These are phyloP conservation scores for Glossophaga mutica DNA, from an alignment of 2,797 vertebrate genomes.

Conservation along the genomic window DNA sequence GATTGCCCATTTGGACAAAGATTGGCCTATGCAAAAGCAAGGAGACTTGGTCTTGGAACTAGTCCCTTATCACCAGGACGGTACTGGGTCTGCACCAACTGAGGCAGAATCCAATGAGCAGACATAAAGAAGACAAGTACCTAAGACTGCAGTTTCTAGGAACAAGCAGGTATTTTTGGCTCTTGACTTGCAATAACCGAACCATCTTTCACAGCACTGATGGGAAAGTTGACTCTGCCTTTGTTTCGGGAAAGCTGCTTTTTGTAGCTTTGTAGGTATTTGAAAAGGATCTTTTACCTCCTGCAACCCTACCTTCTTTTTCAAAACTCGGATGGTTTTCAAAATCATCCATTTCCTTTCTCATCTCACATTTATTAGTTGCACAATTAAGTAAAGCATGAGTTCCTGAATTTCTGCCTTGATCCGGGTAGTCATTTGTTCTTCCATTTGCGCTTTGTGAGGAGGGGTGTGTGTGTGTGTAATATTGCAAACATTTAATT, in stretches of 20 bases:
- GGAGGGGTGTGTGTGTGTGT: background rate
- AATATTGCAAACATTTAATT: slow-evolving; percentile 14
- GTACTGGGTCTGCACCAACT: background rate
- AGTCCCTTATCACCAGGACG: background rate
- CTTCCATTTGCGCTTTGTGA: background rate
- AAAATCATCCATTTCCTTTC: background rate
- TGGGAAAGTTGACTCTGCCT: background rate
- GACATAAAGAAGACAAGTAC: background rate
- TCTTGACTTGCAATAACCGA: background rate
- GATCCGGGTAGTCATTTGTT: background rate
- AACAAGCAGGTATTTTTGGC: background rate
- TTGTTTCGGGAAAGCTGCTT: background rate
- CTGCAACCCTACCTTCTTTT: background rate
- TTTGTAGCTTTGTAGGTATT: no score
- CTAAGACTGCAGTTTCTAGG: background rate
- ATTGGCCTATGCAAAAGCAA: background rate
- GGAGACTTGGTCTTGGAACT: background rate
- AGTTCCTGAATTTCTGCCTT: background rate
- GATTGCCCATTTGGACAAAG: background rate
- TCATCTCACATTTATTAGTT: background rate
- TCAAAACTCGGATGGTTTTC: background rate
- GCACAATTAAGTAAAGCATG: background rate
- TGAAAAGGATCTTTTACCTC: background rate
- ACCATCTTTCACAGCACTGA: background rate
- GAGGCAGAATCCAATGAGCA: background rate